Conservation (phyloP, 1,140 invertebrate genomes). For the Drosophila parvula region DNA sequence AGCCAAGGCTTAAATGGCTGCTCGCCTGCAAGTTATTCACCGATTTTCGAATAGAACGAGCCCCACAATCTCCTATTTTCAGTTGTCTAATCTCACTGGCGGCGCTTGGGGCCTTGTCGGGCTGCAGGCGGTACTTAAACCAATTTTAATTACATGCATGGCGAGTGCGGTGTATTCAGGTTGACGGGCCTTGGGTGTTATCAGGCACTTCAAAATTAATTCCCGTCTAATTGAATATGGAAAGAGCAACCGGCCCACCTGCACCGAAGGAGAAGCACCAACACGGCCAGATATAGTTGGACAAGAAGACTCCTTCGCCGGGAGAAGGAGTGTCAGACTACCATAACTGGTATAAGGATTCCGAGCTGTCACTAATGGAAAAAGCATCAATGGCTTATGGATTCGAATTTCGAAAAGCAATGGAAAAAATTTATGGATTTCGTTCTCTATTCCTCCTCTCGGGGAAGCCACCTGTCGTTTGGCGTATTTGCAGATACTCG, state of each 20-base stretch:
- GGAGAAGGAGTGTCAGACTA: constrained; percentile 7
- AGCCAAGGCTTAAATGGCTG: constrained; percentile 29
- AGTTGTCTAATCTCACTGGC: constrained; percentile 25
- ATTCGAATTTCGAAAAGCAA: constrained; percentile 54
- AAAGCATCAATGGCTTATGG: constrained; percentile 80
- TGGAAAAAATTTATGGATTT: constrained; percentile 78
- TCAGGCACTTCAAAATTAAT: constrained; percentile 62
- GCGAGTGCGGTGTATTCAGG: constrained; percentile 33
- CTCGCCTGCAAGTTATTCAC: constrained; percentile 11
- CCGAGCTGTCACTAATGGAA: constrained; percentile 71
- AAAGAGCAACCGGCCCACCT: constrained; percentile 5
- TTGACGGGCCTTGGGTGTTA: constrained; percentile 26
- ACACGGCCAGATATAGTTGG: not conserved
- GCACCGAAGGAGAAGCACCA: constrained; percentile 20
- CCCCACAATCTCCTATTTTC: not conserved
- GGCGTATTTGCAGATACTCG: constrained; percentile 51
- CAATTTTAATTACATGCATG: constrained; percentile 79
- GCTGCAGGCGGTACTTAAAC: constrained; percentile 60
- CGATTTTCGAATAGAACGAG: not conserved
- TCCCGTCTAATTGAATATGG: constrained; percentile 70
- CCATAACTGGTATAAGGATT: constrained; percentile 25
- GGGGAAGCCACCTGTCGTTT: constrained; percentile 44
- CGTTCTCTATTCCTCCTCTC: constrained; percentile 34
- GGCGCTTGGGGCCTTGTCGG: constrained; percentile 7
- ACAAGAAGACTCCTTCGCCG: constrained; percentile 12